Evolutionary conservation across 2,888 invertebrate species (phyloP).

Genomic region (Galeruca laticollis): DNA sequence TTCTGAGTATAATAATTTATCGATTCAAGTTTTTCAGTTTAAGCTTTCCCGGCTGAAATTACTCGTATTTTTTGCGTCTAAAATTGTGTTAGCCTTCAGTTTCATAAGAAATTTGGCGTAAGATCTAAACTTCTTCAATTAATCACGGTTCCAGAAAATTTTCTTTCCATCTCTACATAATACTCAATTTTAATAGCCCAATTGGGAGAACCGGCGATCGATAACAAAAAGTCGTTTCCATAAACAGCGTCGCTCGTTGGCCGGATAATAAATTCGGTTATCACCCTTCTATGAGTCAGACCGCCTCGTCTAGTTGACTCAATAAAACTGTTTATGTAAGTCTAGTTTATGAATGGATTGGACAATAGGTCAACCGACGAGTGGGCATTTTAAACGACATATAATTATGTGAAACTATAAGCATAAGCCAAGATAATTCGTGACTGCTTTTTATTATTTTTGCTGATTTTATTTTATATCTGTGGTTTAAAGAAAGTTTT

Average conservation of each 20-base stretch:
- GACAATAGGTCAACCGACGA: neutral
- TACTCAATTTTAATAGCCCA: neutral
- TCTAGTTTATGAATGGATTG: neutral
- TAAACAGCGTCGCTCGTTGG: neutral
- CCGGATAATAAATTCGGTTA: neutral
- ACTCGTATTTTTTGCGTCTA: no score
- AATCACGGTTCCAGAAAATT: neutral
- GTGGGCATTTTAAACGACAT: slow-evolving; percentile 3
- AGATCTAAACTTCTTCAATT: no score
- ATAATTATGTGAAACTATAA: neutral
- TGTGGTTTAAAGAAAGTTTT: no score
- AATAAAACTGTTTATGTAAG: slow-evolving; percentile 4
- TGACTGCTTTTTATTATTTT: neutral
- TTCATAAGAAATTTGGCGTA: no score
- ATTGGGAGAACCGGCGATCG: neutral
- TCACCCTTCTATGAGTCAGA: neutral
- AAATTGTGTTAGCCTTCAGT: no score
- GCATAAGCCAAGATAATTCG: no score
- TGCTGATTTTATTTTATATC: no score
- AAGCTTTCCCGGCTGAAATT: no score
- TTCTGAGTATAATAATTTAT: no score
- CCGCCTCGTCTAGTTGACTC: neutral
- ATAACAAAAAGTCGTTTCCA: neutral
- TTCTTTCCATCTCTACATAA: neutral
- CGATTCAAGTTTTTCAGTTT: no score